phyloP scores from a whole-genome alignment of 2,113 vertebrate species.

The Cololabis saira region DNA sequence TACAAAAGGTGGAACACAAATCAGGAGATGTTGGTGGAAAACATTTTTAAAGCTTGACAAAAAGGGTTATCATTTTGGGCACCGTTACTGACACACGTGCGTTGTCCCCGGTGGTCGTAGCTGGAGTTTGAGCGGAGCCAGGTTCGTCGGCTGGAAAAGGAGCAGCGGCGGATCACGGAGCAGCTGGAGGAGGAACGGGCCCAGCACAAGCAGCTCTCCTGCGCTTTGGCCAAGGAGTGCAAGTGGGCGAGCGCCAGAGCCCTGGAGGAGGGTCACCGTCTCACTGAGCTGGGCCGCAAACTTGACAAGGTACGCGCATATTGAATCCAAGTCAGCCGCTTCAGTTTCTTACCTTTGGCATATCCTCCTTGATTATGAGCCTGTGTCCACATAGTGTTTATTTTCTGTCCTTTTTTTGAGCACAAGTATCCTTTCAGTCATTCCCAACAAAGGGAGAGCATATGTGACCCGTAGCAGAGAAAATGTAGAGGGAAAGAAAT shows the following conservation, averaged over 20 bases:
- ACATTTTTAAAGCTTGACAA: neutral
- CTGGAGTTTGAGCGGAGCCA: slow-evolving; percentile 96
- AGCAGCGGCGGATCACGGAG: slow-evolving; percentile 88
- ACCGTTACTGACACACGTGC: accelerated
- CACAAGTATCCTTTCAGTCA: too few relatives aligned
- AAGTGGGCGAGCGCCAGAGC: slow-evolving; percentile 91
- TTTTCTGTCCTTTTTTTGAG: too few relatives aligned
- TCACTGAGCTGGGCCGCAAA: slow-evolving; percentile 85
- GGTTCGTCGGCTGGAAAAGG: slow-evolving; percentile 91
- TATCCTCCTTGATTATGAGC: too few relatives aligned
- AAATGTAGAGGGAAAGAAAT: too few relatives aligned
- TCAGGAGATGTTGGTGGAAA: neutral
- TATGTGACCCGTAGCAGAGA: too few relatives aligned
- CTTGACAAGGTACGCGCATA: slow-evolving; percentile 80
- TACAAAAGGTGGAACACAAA: neutral
- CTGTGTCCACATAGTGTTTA: too few relatives aligned
- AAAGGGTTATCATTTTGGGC: neutral
- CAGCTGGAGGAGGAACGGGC: slow-evolving; percentile 92
- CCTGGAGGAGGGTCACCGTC: slow-evolving; percentile 90
- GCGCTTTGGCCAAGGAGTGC: slow-evolving; percentile 92
- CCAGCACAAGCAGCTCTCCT: slow-evolving; percentile 93
- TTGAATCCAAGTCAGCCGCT: neutral
- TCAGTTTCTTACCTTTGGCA: too few relatives aligned
- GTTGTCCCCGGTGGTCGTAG: slow-evolving; percentile 68
- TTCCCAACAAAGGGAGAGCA: too few relatives aligned